Conservation (phyloP, 2,113 vertebrate species). For the Rhizomys pruinosus region DNA sequence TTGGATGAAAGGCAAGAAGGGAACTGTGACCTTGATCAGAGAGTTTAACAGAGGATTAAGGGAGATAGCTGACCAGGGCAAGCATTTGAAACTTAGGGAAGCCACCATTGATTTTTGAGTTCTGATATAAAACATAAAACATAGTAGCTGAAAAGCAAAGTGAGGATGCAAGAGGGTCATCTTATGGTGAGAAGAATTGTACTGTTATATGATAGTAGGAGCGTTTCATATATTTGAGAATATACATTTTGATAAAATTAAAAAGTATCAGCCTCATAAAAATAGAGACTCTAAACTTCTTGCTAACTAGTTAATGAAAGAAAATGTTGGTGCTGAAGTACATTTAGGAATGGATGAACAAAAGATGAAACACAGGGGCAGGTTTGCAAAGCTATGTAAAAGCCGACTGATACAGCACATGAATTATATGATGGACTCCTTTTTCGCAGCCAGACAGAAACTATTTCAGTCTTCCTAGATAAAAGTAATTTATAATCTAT, state of each 20-base stretch:
- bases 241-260: neutral
- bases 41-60: neutral
- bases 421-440: too few relatives aligned
- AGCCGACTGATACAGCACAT: too few relatives aligned
- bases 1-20: neutral
- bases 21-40: neutral
- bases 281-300: neutral
- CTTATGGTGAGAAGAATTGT: neutral
- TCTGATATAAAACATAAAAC: conserved; percentile 6
- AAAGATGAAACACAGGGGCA: too few relatives aligned
- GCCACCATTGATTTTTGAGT: neutral
- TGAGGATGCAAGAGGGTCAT: neutral
- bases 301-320: too few relatives aligned
- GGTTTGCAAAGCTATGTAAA: too few relatives aligned
- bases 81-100: neutral
- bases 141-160: neutral
- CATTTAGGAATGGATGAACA: too few relatives aligned
- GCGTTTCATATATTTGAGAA: too few relatives aligned
- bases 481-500: too few relatives aligned
- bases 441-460: too few relatives aligned
- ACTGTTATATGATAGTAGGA: neutral
- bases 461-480: too few relatives aligned
- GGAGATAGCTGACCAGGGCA: neutral
- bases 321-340: too few relatives aligned
- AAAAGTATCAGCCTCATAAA: neutral